Conservation (phyloP, 2,797 vertebrate genomes). For the Babyrousa celebensis region DNA sequence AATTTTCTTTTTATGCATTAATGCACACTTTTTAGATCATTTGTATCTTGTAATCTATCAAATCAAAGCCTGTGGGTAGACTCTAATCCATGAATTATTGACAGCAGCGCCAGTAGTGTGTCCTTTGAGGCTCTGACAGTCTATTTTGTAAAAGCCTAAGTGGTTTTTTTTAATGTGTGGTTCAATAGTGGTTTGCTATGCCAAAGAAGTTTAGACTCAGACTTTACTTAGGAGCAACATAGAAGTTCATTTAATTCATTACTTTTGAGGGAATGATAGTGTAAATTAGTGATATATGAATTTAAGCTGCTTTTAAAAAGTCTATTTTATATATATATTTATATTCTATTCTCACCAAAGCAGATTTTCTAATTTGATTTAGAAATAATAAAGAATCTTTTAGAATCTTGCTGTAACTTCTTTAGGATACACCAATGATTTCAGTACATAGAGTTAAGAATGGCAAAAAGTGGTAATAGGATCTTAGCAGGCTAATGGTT, state of each 20-base stretch:
- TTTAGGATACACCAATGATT: background rate
- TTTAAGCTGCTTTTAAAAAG: conserved; percentile 33
- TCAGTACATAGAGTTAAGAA: background rate
- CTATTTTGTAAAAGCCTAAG: conserved; percentile 49
- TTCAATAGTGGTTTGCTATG: background rate
- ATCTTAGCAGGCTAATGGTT: background rate
- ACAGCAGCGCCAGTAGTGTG: background rate
- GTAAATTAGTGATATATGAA: background rate
- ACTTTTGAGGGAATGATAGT: background rate
- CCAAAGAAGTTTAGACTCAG: background rate
- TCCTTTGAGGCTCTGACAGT: conserved; percentile 39
- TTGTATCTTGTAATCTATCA: background rate
- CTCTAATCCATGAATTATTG: conserved; percentile 59
- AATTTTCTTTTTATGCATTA: conserved; percentile 47
- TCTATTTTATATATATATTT: background rate
- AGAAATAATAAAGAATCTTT: background rate
- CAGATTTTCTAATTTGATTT: conserved; percentile 38
- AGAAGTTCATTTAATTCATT: background rate
- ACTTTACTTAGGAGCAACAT: background rate
- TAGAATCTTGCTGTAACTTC: background rate
- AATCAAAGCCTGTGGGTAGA: conserved; percentile 29
- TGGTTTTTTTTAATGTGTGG: conserved; percentile 10
- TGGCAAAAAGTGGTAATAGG: background rate
- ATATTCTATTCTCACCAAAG: background rate
- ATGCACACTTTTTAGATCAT: conserved; percentile 16